Percentiles rank a stretch among this genome's conserved stretches.
These are phyloP conservation scores for Euthynnus affinis DNA, from an alignment of 2,797 vertebrate genomes.

Conservation along the genomic window DNA sequence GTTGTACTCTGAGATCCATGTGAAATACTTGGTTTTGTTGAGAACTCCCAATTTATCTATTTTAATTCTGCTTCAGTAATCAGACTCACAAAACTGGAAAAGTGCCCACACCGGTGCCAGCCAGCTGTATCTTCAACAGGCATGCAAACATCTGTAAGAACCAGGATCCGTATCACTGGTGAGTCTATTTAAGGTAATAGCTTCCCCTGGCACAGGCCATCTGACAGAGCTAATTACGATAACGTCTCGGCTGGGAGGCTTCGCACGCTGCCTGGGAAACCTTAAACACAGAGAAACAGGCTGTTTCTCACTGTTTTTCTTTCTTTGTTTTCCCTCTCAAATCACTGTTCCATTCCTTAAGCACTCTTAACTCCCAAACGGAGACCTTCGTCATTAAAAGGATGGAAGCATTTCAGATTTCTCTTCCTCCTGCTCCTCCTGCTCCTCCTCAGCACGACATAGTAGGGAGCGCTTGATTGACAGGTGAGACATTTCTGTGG, in stretches of 20 bases:
- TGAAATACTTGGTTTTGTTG: slow-evolving; percentile 38
- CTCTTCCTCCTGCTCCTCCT: slow-evolving; percentile 42
- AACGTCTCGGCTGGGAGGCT: slow-evolving; percentile 80
- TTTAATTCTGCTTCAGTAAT: slow-evolving; percentile 73
- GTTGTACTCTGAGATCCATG: background rate
- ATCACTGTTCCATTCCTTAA: slow-evolving; percentile 78
- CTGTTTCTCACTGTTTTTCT: slow-evolving; percentile 57
- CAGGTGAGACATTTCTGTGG: slow-evolving; percentile 81
- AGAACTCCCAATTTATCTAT: slow-evolving; percentile 62
- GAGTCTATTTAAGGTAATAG: slow-evolving; percentile 83
- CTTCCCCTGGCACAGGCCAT: slow-evolving; percentile 80
- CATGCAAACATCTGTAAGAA: slow-evolving; percentile 81
- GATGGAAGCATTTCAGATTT: slow-evolving; percentile 71
- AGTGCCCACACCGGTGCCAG: slow-evolving; percentile 52
- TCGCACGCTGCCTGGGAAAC: slow-evolving; percentile 61
- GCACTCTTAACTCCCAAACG: slow-evolving; percentile 75
- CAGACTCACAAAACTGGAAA: slow-evolving; percentile 59
- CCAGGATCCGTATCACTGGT: slow-evolving; percentile 72
- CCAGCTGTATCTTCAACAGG: slow-evolving; percentile 80
- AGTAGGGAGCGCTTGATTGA: slow-evolving; percentile 75
- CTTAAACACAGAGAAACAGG: slow-evolving; percentile 70
- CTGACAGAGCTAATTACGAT: slow-evolving; percentile 82
- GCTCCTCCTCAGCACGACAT: slow-evolving; percentile 43
- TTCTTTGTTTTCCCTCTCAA: slow-evolving; percentile 72
- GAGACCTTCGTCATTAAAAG: slow-evolving; percentile 80